phyloP scores from a whole-genome alignment of 2,888 invertebrate species.

The Eulithis testata region DNA sequence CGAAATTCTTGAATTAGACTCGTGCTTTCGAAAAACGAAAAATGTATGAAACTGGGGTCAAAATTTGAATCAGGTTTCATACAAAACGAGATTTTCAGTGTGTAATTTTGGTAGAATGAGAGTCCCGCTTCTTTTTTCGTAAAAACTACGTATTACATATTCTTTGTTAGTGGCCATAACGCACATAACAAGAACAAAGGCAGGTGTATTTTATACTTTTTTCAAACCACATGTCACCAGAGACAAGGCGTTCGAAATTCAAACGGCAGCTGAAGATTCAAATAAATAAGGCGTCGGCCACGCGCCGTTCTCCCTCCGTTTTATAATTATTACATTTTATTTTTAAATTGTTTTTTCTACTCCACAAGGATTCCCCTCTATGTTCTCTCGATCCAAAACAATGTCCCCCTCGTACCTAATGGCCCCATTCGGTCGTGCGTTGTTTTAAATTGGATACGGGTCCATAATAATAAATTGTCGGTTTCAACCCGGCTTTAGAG shows the following conservation, averaged over 20 bases:
- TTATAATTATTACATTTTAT: conserved; percentile 84
- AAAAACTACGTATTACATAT: no score
- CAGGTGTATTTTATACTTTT: conserved; percentile 47
- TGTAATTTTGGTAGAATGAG: no score
- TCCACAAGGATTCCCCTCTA: conserved; percentile 79
- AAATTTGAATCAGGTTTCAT: no score
- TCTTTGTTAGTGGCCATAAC: conserved; percentile 26
- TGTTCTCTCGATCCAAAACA: conserved; percentile 74
- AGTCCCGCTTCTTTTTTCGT: no score
- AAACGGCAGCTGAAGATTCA: conserved; percentile 77
- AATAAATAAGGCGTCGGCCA: conserved; percentile 80
- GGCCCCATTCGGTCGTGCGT: conserved; percentile 76
- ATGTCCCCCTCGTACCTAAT: conserved; percentile 74
- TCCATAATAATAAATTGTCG: conserved; percentile 83
- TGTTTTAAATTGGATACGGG: conserved; percentile 85
- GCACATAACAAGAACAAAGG: conserved; percentile 32
- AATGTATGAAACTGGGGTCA: no score
- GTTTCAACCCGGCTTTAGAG: conserved; percentile 77
- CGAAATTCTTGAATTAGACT: no score
- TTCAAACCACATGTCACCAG: conserved; percentile 67
- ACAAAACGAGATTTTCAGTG: no score
- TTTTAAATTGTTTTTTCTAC: conserved; percentile 84
- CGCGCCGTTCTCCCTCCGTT: conserved; percentile 79
- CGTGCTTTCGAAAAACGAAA: no score
- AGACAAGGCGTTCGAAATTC: conserved; percentile 63